Evolutionary conservation across 2,797 vertebrate species (phyloP), one percentile per base, ranked within the genome.

Genomic region (Hephaestus fuliginosus): DNA sequence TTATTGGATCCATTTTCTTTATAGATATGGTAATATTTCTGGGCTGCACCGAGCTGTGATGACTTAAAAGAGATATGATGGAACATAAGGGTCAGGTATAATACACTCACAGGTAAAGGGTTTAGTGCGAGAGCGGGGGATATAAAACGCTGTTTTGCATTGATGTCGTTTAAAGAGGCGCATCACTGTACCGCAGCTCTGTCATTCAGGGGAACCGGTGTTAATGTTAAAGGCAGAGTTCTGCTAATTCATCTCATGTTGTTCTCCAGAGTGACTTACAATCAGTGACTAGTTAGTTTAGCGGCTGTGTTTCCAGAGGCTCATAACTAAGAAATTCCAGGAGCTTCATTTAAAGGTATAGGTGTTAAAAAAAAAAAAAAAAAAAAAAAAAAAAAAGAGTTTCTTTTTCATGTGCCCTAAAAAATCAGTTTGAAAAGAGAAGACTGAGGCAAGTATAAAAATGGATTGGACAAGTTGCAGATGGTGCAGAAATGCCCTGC

Each of bases 11-110:
- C 28, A 65, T 86, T 89, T 82, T 57, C 76, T 76, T 78, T 84
- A 66, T 53, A 80, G 62, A 79, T 85, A 80, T 71, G 53, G 17
- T 82, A 70, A 85, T 77, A 70, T 56, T 63, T 81, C 48, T 69
- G 73, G 65, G 73, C 68, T 2, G 41, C 41, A 3, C 53, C 1
- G 55, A 77, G 65, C 60, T 55, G 18, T 48, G 72, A 79, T 74
- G 80, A 74, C 79, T 83, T 83, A 71, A 91, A 86, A 87, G 71
- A 74, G 44, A 78, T 72, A 63, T 22, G 77, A 44, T 17, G 46
- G 39, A 66, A 30, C 28, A 28, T 41, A 20, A 22, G 48, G 68
- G 76, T 82, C 61, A 56, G 78, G 46, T 61, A 51, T 61, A 70
- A 81, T 66, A 69, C 79, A 65, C 60, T 55, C 36, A 8, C 4